Evolutionary conservation across 2,797 vertebrate species (phyloP).

Genomic region (Protonibea diacanthus): DNA sequence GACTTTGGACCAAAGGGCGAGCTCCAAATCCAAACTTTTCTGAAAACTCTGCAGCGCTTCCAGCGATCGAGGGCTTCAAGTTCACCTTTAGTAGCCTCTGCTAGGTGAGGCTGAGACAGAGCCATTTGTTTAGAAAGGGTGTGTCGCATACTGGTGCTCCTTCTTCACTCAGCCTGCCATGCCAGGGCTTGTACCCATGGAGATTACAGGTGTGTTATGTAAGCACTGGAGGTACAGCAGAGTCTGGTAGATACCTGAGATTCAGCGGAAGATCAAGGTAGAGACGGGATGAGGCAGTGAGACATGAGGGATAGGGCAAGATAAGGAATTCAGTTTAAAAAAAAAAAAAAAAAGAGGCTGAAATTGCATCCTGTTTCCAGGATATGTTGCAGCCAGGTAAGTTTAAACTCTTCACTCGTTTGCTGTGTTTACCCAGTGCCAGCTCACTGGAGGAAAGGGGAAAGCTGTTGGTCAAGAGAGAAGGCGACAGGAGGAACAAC

Average conservation of each 20-base stretch:
- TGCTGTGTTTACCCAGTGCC: neutral
- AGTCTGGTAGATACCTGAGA: conserved; percentile 31
- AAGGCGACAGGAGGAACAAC: conserved; percentile 15
- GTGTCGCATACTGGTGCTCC: conserved; percentile 79
- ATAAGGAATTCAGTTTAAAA: neutral
- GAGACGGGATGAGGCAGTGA: neutral
- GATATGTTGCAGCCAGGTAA: conserved; percentile 16
- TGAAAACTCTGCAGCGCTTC: conserved; percentile 24
- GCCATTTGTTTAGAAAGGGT: conserved; percentile 85
- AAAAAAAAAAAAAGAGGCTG: neutral
- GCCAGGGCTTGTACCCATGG: conserved; percentile 84
- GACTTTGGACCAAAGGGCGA: conserved; percentile 54
- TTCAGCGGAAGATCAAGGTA: conserved; percentile 13
- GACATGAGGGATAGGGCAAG: neutral
- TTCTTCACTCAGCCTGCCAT: conserved; percentile 70
- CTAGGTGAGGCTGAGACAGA: conserved; percentile 69
- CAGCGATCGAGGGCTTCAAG: conserved; percentile 7
- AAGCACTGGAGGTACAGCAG: conserved; percentile 58
- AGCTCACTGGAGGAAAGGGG: conserved; percentile 43
- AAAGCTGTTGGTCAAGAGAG: conserved; percentile 33
- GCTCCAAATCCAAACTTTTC: conserved; percentile 43
- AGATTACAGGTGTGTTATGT: conserved; percentile 83
- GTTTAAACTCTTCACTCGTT: conserved; percentile 7
- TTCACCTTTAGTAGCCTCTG: conserved; percentile 51
- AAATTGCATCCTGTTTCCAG: neutral